These are phyloP conservation scores for Maniola hyperantus DNA, from an alignment of 2,888 invertebrate species.

Conservation along the genomic window DNA sequence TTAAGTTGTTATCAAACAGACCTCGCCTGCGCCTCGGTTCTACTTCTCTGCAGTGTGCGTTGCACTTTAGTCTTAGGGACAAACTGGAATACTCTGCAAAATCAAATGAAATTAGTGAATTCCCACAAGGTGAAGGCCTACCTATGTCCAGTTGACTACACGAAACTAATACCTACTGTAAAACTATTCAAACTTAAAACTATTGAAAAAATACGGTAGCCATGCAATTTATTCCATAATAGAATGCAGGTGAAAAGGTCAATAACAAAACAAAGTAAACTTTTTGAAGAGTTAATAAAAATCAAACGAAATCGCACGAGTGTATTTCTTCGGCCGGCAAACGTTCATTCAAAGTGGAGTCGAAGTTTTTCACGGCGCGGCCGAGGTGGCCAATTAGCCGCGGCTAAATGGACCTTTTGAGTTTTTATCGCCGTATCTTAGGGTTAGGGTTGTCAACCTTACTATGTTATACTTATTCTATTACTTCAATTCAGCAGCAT, in stretches of 20 bases:
- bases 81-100: too few species aligned
- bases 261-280: neutral
- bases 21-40: too few species aligned
- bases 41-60: too few species aligned
- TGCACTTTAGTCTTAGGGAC: too few species aligned
- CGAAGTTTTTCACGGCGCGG: constrained; percentile 29
- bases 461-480: too few species aligned
- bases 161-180: too few species aligned
- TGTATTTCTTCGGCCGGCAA: constrained; percentile 29
- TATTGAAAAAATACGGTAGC: neutral
- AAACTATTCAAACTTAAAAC: neutral
- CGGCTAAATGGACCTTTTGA: constrained; percentile 36
- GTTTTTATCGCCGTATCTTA: constrained; percentile 35
- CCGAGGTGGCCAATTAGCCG: constrained; percentile 37
- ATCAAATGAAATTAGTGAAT: too few species aligned
- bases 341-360: constrained; percentile 30
- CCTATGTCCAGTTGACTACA: too few species aligned
- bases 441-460: constrained; percentile 2
- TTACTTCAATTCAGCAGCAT: too few species aligned
- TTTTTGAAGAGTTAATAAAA: constrained; percentile 11
- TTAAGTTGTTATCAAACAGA: too few species aligned
- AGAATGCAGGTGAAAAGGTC: neutral
- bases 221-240: neutral
- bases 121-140: too few species aligned
- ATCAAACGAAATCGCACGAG: constrained; percentile 7